These are phyloP conservation scores for Leuctra nigra DNA, from an alignment of 2,888 invertebrate genomes.

Conservation along the genomic window DNA sequence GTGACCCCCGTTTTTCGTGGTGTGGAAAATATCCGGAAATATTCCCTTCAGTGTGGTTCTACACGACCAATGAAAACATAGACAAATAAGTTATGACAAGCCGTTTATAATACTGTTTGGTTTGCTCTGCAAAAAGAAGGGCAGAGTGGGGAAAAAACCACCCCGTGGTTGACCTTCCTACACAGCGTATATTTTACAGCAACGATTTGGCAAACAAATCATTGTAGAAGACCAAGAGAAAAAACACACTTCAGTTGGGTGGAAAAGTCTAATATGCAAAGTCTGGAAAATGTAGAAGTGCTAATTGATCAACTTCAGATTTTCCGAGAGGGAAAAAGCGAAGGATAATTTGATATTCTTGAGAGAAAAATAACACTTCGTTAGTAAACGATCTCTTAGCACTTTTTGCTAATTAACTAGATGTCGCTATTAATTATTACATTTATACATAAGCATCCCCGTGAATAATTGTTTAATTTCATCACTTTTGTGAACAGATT, in stretches of 20 bases:
- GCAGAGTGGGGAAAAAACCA: neutral
- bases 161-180: neutral
- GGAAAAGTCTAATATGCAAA: neutral
- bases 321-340: neutral
- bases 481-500: too few relatives aligned
- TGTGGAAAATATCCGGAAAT: too few relatives aligned
- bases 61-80: neutral
- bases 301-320: neutral
- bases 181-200: neutral
- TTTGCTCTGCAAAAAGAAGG: neutral
- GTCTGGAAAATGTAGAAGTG: neutral
- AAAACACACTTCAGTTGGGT: too few relatives aligned
- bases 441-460: too few relatives aligned
- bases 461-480: too few relatives aligned
- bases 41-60: too few relatives aligned
- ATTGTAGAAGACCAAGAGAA: neutral
- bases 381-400: neutral
- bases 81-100: neutral
- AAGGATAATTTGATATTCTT: neutral
- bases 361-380: neutral
- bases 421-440: neutral
- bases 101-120: neutral
- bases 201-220: neutral
- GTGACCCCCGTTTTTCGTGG: too few relatives aligned
- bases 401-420: conserved; percentile 3